Percentiles rank a stretch among this genome's conserved stretches.
Conservation (phyloP, 2,888 invertebrate genomes). For the Zele albiditarsus region DNA sequence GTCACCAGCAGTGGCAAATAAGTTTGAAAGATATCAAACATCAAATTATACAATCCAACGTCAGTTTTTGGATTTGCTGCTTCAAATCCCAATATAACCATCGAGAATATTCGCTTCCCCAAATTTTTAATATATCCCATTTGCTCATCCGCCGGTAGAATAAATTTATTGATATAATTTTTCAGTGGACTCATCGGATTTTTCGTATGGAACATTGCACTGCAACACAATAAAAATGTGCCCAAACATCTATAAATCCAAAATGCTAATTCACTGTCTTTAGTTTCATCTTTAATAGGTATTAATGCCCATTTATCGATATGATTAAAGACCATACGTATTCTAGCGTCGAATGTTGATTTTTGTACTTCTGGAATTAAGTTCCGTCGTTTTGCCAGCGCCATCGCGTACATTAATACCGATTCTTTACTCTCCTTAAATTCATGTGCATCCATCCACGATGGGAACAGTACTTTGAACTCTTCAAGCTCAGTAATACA, state of each 20-base stretch:
- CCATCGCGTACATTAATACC: conserved; percentile 60
- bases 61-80: conserved; percentile 61
- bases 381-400: conserved; percentile 58
- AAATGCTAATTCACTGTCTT: conserved; percentile 59
- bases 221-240: conserved; percentile 63
- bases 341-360: conserved; percentile 57
- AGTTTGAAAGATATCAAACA: conserved; percentile 65
- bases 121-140: conserved; percentile 56
- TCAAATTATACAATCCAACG: conserved; percentile 60
- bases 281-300: conserved; percentile 63
- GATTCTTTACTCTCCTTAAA: conserved; percentile 61
- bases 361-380: conserved; percentile 55
- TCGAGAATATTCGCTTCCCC: conserved; percentile 66
- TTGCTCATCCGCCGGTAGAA: conserved; percentile 62
- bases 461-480: conserved; percentile 59
- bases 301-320: conserved; percentile 67
- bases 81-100: conserved; percentile 67
- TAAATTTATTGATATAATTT: conserved; percentile 59
- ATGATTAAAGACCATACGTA: conserved; percentile 62
- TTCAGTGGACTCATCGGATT: conserved; percentile 63
- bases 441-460: conserved; percentile 53
- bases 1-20: conserved; percentile 66
- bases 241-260: conserved; percentile 68
- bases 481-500: conserved; percentile 59
- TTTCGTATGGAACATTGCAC: conserved; percentile 60